Conservation (phyloP, 2,888 invertebrate genomes). For the Boloria euphrosyne region DNA sequence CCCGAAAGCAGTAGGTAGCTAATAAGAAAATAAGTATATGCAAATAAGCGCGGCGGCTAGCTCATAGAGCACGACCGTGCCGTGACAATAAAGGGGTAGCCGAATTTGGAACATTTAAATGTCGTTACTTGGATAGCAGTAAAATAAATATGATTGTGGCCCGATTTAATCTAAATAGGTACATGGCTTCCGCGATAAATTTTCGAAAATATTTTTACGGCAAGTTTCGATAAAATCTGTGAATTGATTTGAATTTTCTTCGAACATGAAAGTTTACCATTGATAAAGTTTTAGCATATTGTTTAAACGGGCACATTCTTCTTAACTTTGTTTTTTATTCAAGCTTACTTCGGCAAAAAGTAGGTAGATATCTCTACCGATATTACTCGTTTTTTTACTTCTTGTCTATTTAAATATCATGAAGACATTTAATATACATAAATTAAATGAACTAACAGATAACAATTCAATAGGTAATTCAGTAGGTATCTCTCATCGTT, state of each 20-base stretch:
- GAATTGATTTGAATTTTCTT: constrained; percentile 17
- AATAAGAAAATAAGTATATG: constrained; percentile 16
- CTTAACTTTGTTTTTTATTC: background rate
- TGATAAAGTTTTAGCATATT: background rate
- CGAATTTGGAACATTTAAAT: constrained; percentile 68
- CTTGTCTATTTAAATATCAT: too few relatives aligned
- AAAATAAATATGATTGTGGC: constrained; percentile 60
- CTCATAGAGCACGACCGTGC: constrained; percentile 32
- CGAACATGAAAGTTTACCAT: background rate
- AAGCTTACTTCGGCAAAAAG: too few relatives aligned
- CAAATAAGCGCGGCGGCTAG: constrained; percentile 16
- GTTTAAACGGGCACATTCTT: background rate
- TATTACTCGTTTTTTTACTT: too few relatives aligned
- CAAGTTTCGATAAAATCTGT: constrained; percentile 32
- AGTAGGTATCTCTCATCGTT: too few relatives aligned
- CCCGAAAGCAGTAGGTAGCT: too few relatives aligned
- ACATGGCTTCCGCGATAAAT: constrained; percentile 58
- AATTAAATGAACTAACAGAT: too few relatives aligned
- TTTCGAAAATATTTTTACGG: constrained; percentile 35
- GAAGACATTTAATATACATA: too few relatives aligned
- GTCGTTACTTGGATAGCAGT: constrained; percentile 41
- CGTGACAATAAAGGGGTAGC: constrained; percentile 66
- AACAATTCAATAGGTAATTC: too few relatives aligned
- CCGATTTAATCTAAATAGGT: constrained; percentile 57
- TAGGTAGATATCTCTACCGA: too few relatives aligned